These are phyloP conservation scores for Porites divaricata DNA, from an alignment of 92 coral and sea anemone genomes.

Conservation along the genomic window DNA sequence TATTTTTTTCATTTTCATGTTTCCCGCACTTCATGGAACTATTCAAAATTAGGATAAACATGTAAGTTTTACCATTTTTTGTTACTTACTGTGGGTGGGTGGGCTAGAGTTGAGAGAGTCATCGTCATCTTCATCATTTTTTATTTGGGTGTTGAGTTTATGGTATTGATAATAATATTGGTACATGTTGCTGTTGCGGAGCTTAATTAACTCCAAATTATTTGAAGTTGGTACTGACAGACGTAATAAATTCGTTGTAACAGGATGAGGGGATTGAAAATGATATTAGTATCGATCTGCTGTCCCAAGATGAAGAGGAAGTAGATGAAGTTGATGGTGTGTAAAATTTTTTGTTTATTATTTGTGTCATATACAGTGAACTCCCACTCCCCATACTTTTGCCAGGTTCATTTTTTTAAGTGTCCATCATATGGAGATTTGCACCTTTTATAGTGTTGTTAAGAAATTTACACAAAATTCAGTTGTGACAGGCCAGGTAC, in stretches of 20 bases:
- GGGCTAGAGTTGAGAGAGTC: too few species aligned
- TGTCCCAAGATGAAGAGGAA: conserved; percentile 96
- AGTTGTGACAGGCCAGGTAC: too few species aligned
- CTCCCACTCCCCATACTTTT: too few species aligned
- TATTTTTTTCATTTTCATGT: conserved; percentile 30
- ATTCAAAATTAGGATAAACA: conserved; percentile 28
- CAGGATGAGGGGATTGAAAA: conserved; percentile 99
- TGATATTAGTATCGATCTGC: conserved; percentile 83
- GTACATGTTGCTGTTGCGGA: background rate
- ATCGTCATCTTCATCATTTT: too few species aligned
- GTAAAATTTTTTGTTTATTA: conserved; percentile 1
- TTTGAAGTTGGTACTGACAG: background rate
- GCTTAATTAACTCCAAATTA: too few species aligned
- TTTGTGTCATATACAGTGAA: too few species aligned
- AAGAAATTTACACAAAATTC: too few species aligned
- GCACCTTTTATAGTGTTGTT: too few species aligned
- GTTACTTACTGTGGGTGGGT: background rate
- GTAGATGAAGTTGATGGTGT: conserved; percentile 90
- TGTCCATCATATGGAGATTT: too few species aligned
- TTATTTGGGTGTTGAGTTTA: too few species aligned
- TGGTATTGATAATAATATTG: too few species aligned
- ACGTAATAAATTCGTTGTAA: background rate
- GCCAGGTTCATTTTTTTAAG: too few species aligned
- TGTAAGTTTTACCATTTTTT: conserved; percentile 29
- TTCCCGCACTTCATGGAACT: conserved; percentile 16